phyloP scores from a whole-genome alignment of 2,888 invertebrate genomes.

The Cheilosia grossa region DNA sequence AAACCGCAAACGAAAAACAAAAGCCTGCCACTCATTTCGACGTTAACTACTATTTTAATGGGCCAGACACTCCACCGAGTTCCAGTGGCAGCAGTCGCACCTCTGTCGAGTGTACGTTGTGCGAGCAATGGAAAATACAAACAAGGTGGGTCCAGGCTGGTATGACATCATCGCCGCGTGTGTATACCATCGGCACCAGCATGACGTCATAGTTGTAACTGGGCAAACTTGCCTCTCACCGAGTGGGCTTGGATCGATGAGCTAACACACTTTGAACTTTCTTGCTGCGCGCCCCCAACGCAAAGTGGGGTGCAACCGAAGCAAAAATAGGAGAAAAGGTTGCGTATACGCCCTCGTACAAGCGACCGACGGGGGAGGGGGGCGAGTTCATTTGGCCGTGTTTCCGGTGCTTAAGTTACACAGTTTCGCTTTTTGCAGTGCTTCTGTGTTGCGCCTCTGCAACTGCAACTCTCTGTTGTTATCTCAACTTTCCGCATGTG shows the following conservation, averaged over 20 bases:
- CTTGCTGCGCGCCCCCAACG: constrained; percentile 7
- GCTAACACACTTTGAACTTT: constrained; percentile 60
- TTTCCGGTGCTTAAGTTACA: constrained; percentile 48
- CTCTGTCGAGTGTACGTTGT: not conserved
- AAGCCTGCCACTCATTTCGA: constrained; percentile 15
- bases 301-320: not conserved
- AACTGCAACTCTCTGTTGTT: not conserved
- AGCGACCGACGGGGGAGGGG: not conserved
- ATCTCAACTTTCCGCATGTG: not conserved
- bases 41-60: constrained; percentile 34
- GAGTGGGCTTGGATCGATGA: constrained; percentile 47
- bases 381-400: constrained; percentile 33
- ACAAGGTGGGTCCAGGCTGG: constrained; percentile 45
- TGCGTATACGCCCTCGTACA: constrained; percentile 62
- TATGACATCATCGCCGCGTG: constrained; percentile 60
- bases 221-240: constrained; percentile 14
- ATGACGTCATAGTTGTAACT: constrained; percentile 55
- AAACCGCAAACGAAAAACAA: not conserved
- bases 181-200: constrained; percentile 12
- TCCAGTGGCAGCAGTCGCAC: not conserved
- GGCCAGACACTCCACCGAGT: constrained; percentile 43
- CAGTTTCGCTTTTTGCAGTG: constrained; percentile 6
- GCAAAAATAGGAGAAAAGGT: constrained; percentile 36
- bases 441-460: not conserved
- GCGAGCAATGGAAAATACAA: constrained; percentile 37